Evolutionary conservation across 35 echinoderm and acorn worm species (phyloP), one percentile per base, ranked within the genome.

Genomic region (Holothuria glaberrima): DNA sequence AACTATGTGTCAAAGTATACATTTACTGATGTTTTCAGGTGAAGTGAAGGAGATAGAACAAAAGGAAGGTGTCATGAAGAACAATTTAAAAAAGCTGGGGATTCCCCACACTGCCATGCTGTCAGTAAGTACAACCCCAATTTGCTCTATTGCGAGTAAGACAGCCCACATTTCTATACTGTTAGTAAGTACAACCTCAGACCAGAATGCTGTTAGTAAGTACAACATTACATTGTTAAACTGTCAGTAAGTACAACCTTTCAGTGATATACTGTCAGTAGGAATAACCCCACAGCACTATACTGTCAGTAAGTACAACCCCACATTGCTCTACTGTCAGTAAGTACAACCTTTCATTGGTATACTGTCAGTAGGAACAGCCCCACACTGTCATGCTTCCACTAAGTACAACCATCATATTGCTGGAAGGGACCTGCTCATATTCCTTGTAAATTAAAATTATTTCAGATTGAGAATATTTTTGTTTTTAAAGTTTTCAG

Each of bases 31-130:
- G 58, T 91, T 82, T 29, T 68, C 63, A 97, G 94, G 59, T 76
- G 90, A 92, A 58, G 83, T 93, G 46, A 60, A 96, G 29, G 71
- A 88, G 35, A 87, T 83, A 46, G 73, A 71, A 54, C 74, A 88
- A 18, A 83, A 89, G 35, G 91, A 92, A 77, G 86, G 24, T 27
- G 31, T 77, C 18, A 61, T 97, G 57, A 92, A 78, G 76, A 31
- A 28, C 74, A 92, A 97, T 52, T 59, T 97, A 22, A 97, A 73
- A 59, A 86, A 68, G 31, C 52, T 68, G 52, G 88, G 73, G 0
- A 58, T 91, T 7, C 74, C 80, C 58, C 80, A 84, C 33, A 61
- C 80, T 84, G 80, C 80, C 54, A 61, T 84, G 57, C 80, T 84
- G 9, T 84, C 80, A 61, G 80, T 82, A 30, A 82, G 79, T 82